Evolutionary conservation across 2,797 vertebrate genomes (phyloP).

Genomic region (Enteromius anoplus): DNA sequence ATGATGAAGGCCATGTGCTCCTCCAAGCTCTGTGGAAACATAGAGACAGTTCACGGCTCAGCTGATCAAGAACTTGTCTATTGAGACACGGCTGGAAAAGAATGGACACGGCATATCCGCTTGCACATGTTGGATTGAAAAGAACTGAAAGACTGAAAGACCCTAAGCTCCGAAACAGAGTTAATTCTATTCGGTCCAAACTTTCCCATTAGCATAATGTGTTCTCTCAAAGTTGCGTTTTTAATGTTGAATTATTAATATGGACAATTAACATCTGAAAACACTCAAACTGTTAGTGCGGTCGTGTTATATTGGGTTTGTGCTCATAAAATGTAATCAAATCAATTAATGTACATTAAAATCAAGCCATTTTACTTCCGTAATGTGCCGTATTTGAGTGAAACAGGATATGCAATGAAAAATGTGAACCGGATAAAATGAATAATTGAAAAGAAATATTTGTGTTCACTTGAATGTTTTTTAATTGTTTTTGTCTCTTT

Average conservation of each 20-base stretch:
- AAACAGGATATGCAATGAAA: neutral
- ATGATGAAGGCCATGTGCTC: slow-evolving; percentile 95
- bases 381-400: neutral
- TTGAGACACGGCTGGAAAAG: neutral
- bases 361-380: slow-evolving; percentile 6
- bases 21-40: slow-evolving; percentile 83
- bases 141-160: neutral
- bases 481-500: neutral
- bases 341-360: slow-evolving; percentile 16
- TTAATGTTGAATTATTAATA: slow-evolving; percentile 18
- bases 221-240: neutral
- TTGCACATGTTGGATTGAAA: neutral
- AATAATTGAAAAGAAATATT: neutral
- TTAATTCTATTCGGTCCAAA: slow-evolving; percentile 1
- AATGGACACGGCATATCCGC: neutral
- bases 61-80: neutral
- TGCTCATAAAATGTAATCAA: neutral
- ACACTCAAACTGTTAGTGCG: neutral
- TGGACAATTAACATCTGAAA: slow-evolving; percentile 19
- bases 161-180: neutral
- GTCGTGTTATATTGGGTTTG: neutral
- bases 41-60: neutral
- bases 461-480: neutral
- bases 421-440: neutral
- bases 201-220: neutral